Percentiles rank a stretch among this genome's conserved stretches.
Evolutionary conservation across 2,113 vertebrate genomes (phyloP).

Genomic region (Emydocephalus ijimae): DNA sequence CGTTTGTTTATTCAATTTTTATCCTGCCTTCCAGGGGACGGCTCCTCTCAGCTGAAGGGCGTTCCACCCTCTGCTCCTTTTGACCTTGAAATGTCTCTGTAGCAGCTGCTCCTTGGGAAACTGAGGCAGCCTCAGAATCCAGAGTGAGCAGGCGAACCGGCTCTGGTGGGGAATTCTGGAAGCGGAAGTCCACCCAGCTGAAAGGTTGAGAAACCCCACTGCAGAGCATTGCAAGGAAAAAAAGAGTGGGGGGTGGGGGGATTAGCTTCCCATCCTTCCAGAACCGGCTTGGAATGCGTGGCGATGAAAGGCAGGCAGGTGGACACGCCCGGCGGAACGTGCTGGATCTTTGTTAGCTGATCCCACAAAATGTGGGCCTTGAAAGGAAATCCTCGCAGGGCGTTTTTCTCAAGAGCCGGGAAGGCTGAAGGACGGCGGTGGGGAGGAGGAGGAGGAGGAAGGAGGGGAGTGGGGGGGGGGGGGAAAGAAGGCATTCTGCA

Average conservation of each 20-base stretch:
- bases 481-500: neutral
- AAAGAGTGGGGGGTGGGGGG: too few relatives aligned
- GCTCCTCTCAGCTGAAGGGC: neutral
- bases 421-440: neutral
- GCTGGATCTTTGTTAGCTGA: neutral
- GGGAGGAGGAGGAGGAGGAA: rapidly evolving
- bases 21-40: neutral
- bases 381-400: neutral
- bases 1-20: too few relatives aligned
- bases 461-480: too few relatives aligned
- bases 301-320: neutral
- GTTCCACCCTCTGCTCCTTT: neutral
- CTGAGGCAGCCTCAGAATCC: neutral
- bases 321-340: neutral
- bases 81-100: neutral
- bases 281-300: neutral
- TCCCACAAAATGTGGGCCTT: neutral
- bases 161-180: too few relatives aligned
- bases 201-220: too few relatives aligned
- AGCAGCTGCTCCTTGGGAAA: neutral
- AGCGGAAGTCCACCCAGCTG: too few relatives aligned
- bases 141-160: too few relatives aligned
- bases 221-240: neutral
- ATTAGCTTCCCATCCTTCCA: neutral
- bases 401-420: neutral